A percentile compares a stretch with the other conserved stretches of the same genome.
These are phyloP conservation scores for Noctua comes DNA, from an alignment of 2,888 invertebrate species.

Conservation along the genomic window DNA sequence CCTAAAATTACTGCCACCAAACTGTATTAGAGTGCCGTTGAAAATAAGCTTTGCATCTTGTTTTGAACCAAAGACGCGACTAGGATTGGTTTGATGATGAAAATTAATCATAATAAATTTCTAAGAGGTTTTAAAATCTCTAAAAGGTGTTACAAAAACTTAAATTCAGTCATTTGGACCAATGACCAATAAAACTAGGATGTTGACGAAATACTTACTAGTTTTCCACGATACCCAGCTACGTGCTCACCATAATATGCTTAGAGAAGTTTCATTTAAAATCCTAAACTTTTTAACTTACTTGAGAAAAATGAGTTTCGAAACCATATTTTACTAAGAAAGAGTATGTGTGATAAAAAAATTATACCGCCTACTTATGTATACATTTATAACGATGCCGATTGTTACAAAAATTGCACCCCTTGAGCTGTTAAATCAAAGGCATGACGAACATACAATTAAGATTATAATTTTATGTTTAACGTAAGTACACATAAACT, in stretches of 20 bases:
- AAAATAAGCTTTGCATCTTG: neutral
- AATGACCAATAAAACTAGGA: neutral
- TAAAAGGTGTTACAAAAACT: neutral
- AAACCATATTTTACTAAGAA: neutral
- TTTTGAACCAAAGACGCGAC: neutral
- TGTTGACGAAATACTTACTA: neutral
- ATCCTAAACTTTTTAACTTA: too few relatives aligned
- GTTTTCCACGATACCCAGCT: neutral
- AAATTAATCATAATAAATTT: neutral
- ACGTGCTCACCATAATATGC: neutral
- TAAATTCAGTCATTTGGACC: neutral
- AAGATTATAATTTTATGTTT: conserved; percentile 23
- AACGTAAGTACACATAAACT: conserved; percentile 11
- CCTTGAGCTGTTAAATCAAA: conserved; percentile 33
- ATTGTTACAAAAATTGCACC: conserved; percentile 12
- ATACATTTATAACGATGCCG: neutral
- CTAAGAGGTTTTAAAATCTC: neutral
- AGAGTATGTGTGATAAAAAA: too few relatives aligned
- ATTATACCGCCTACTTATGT: neutral
- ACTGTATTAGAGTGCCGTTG: neutral
- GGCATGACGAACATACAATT: conserved; percentile 49
- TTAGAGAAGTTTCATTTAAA: too few relatives aligned
- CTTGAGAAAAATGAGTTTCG: too few relatives aligned
- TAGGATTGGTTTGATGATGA: neutral
- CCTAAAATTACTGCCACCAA: neutral